Base-by-base conservation (phyloP, 2,797 vertebrate species). In the Sebastes kiyomatsui region DNA sequence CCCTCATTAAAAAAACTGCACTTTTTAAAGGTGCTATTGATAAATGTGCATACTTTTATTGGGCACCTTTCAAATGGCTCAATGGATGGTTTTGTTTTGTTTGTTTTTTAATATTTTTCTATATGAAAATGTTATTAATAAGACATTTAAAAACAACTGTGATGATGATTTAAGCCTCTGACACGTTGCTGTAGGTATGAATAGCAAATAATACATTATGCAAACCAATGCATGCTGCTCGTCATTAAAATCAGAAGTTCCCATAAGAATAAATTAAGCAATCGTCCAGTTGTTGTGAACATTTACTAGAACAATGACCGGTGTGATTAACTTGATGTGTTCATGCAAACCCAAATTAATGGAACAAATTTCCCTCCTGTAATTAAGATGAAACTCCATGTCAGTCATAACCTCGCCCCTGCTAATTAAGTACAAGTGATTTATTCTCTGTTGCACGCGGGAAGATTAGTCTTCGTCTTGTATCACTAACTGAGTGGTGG, bases 341-440 rank as follows among this genome's bases (percentile, higher is more conserved):
- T 97, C 96, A 96, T 95, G 96, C 96, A 97, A 95, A 96, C 94
- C 96, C 97, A 97, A 98, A 97, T 97, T 96, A 98, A 97, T 97
- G 97, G 96, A 97, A 97, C 96, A 96, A 97, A 97, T 98, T 97
- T 96, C 95, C 96, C 93, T 80, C 33, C 94, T 94, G 94, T 98
- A 98, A 99, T 99, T 97, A 98, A 98, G 98, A 99, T 97, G 96
- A 97, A 98, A 97, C 96, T 96, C 94, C 91, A 90, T 97, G 97
- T 98, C 98, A 98, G 95, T 96, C 96, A 93, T 97, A 97, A 97
- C 97, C 97, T 97, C 97, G 96, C 96, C 96, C 96, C 96, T 95
- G 96, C 97, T 98, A 98, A 99, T 99, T 97, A 97, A 96, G 95
- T 95, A 96, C 96, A 96, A 96, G 96, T 98, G 97, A 98, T 98